A percentile compares a stretch with the other conserved stretches of the same genome.
phyloP scores from a whole-genome alignment of 2,113 vertebrate genomes.

The Hipposideros armiger region DNA sequence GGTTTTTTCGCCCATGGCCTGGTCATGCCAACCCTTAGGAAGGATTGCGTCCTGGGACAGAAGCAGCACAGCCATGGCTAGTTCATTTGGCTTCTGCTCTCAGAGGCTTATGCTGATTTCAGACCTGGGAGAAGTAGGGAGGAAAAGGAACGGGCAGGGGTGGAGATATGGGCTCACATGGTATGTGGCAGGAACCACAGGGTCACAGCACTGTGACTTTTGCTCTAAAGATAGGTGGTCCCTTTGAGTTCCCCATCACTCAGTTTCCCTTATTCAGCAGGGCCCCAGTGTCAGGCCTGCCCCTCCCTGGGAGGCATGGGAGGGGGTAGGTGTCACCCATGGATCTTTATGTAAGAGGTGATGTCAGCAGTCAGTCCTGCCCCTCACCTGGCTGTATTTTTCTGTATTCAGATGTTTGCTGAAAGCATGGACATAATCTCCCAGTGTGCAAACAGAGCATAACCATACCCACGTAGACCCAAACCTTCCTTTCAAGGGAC shows the following conservation, averaged over 20 bases:
- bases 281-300: constrained; percentile 58
- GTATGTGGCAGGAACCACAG: neutral
- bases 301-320: constrained; percentile 56
- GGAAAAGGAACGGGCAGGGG: neutral
- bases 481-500: neutral
- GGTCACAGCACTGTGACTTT: neutral
- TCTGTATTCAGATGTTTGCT: neutral
- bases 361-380: constrained; percentile 66
- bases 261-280: neutral
- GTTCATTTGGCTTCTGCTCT: neutral
- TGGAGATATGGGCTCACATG: accelerated
- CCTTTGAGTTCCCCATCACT: neutral
- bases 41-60: neutral
- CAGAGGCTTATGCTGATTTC: neutral
- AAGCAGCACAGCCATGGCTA: accelerated
- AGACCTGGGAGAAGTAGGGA: neutral
- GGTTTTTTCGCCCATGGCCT: neutral
- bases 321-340: constrained; percentile 52
- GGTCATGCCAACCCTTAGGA: neutral
- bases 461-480: neutral
- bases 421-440: neutral
- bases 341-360: constrained; percentile 67
- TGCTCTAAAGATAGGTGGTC: neutral
- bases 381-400: constrained; percentile 53
- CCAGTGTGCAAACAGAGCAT: neutral